These are phyloP conservation scores for Ptychochromis oligacanthus DNA, from an alignment of 2,113 vertebrate genomes.

Conservation along the genomic window DNA sequence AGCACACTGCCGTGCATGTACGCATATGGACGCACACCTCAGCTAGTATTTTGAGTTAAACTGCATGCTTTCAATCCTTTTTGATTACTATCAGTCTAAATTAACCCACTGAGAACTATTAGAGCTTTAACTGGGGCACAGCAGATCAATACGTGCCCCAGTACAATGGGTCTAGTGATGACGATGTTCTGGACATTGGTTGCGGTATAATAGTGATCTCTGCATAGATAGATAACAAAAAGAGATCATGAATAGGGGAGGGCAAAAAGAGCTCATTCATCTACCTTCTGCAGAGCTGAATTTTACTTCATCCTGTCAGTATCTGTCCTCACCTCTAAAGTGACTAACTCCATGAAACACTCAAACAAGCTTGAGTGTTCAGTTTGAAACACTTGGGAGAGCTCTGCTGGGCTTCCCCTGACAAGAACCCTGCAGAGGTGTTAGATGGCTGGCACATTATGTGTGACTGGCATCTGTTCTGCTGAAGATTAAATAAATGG, in stretches of 20 bases:
- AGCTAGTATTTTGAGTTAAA: neutral
- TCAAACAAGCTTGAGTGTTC: constrained; percentile 2
- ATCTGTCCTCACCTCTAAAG: neutral
- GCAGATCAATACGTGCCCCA: neutral
- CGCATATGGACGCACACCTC: neutral
- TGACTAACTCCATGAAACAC: neutral
- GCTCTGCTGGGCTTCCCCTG: constrained; percentile 8
- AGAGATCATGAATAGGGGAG: neutral
- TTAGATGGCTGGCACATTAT: constrained; percentile 24
- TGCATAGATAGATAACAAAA: neutral
- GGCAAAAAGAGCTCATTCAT: neutral
- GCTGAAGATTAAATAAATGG: neutral
- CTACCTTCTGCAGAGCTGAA: neutral
- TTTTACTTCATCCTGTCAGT: neutral
- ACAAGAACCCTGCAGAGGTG: constrained; percentile 18
- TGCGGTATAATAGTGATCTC: accelerated
- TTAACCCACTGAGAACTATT: neutral
- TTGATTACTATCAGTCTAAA: neutral
- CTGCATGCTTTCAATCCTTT: neutral
- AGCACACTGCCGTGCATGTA: too few species aligned
- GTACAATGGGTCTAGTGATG: neutral
- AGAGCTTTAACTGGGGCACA: neutral
- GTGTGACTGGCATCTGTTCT: neutral
- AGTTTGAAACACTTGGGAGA: constrained; percentile 6
- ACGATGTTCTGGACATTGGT: neutral